phyloP scores from a whole-genome alignment of 2,113 vertebrate species.

The Empidonax traillii region DNA sequence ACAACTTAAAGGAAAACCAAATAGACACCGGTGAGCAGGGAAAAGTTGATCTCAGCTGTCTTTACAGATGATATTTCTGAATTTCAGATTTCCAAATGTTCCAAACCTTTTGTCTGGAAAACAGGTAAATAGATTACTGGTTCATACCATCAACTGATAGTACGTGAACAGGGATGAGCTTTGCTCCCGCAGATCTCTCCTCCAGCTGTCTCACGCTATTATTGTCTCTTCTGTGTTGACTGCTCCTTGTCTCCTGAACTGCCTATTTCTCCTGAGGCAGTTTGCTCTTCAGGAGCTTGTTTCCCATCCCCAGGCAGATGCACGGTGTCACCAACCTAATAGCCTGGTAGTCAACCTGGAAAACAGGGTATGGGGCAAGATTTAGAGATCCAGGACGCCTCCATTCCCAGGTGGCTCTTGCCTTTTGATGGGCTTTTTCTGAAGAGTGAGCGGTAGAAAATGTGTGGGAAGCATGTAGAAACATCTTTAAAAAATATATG shows the following conservation, averaged over 20 bases:
- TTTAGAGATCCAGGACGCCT: background rate
- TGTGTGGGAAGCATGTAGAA: background rate
- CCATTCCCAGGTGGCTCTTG: background rate
- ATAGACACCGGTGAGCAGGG: background rate
- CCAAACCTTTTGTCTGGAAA: background rate
- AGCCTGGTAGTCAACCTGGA: background rate
- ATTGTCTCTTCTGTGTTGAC: background rate
- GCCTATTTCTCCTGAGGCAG: background rate
- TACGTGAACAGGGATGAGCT: background rate
- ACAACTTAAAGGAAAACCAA: background rate
- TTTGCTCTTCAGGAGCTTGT: background rate
- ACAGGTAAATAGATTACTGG: background rate
- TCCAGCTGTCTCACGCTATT: background rate
- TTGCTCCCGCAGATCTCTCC: background rate
- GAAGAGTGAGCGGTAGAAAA: background rate
- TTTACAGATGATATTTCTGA: fast-evolving
- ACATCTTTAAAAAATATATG: background rate
- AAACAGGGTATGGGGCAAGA: background rate
- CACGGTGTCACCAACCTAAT: background rate
- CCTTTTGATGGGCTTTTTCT: background rate
- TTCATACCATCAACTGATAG: background rate
- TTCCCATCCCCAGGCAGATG: background rate
- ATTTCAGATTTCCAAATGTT: background rate
- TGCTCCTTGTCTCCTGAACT: background rate
- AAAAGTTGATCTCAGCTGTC: fast-evolving